phyloP scores from a whole-genome alignment of 1,140 invertebrate genomes.

The Drosophila sp. region DNA sequence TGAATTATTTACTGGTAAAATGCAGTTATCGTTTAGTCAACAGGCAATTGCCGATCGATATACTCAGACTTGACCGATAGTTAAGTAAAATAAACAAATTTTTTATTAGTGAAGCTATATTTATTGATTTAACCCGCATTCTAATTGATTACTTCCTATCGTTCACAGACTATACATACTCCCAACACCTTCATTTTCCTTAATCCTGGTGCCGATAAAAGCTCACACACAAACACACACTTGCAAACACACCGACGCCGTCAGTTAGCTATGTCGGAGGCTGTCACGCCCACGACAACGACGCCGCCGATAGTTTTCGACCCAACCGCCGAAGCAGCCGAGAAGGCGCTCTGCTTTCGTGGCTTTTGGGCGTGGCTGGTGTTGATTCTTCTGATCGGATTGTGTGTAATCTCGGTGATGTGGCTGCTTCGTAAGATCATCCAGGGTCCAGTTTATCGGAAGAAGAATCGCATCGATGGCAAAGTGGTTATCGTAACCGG shows the following conservation, averaged over 20 bases:
- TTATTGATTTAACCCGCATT: not conserved
- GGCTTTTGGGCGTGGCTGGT: conserved; percentile 79
- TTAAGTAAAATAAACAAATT: too few relatives aligned
- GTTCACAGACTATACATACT: not conserved
- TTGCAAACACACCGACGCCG: not conserved
- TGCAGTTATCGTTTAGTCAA: too few relatives aligned
- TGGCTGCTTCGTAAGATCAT: conserved; percentile 74
- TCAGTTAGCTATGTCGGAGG: conserved; percentile 69
- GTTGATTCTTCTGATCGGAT: conserved; percentile 49
- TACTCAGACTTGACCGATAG: too few relatives aligned
- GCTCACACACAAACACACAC: not conserved
- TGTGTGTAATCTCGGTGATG: conserved; percentile 52
- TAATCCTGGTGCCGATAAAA: not conserved
- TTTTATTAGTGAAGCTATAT: too few relatives aligned
- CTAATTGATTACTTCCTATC: conserved; percentile 3
- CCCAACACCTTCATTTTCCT: not conserved
- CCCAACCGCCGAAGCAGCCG: conserved; percentile 58
- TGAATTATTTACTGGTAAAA: too few relatives aligned
- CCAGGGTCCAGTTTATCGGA: conserved; percentile 72
- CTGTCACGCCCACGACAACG: conserved; percentile 59
- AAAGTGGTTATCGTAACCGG: conserved; percentile 86
- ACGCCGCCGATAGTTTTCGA: conserved; percentile 52
- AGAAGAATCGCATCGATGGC: conserved; percentile 79
- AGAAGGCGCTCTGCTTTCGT: conserved; percentile 74
- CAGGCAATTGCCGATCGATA: too few relatives aligned